These are phyloP conservation scores for Mormyrops attenuatus DNA, from an alignment of 2,797 vertebrate species.

Conservation along the genomic window DNA sequence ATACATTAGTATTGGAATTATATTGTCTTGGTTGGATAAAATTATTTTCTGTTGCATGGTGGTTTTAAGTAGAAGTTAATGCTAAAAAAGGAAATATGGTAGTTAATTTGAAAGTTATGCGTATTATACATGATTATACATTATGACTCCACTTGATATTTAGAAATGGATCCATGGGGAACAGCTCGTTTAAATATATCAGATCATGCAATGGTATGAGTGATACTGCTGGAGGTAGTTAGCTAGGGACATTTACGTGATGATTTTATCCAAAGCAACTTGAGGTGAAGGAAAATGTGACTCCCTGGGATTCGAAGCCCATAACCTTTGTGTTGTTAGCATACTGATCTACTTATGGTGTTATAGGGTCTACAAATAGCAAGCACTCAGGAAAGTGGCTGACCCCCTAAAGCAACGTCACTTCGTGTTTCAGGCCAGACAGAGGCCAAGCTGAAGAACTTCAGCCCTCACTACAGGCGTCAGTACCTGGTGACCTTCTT, in stretches of 20 bases:
- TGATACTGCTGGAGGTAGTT: not conserved
- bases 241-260: not conserved
- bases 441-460: conserved; percentile 72
- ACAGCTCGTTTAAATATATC: not conserved
- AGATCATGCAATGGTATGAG: not conserved
- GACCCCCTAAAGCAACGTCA: not conserved
- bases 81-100: not conserved
- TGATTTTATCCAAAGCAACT: not conserved
- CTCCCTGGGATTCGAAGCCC: not conserved
- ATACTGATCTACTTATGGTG: not conserved
- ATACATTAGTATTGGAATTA: not conserved
- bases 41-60: not conserved
- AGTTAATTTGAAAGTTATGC: not conserved
- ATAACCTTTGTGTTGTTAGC: not conserved
- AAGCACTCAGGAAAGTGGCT: not conserved
- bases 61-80: not conserved
- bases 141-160: not conserved
- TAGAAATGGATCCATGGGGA: not conserved
- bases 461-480: conserved; percentile 73
- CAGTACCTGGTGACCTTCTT: conserved; percentile 75
- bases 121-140: not conserved
- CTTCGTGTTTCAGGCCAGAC: conserved; percentile 64
- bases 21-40: not conserved
- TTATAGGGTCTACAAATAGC: not conserved
- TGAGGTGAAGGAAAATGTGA: not conserved